Percentiles rank a stretch among this genome's conserved stretches.
Conservation (phyloP, 2,113 vertebrate species). For the Semnornis frantzii region DNA sequence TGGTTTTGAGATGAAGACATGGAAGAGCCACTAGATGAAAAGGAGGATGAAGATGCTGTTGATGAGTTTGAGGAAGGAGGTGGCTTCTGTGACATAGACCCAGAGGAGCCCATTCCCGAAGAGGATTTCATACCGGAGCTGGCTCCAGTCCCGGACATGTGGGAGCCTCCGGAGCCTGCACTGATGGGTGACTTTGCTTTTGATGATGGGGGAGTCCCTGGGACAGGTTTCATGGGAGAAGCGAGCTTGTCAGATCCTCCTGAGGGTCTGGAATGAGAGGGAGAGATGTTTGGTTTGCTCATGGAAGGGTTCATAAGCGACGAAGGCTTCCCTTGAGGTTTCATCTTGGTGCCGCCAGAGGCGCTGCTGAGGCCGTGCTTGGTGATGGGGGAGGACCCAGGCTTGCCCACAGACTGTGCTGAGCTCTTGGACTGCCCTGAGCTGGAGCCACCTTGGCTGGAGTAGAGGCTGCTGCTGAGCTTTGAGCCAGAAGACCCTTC, state of each 20-base stretch:
- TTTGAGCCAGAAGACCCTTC: conserved; percentile 88
- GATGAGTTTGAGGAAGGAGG: conserved; percentile 82
- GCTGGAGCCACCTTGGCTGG: conserved; percentile 79
- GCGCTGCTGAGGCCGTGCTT: conserved; percentile 87
- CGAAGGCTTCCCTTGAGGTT: conserved; percentile 93
- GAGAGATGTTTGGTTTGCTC: conserved; percentile 96
- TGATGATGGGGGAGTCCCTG: conserved; percentile 93
- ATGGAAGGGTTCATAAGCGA: conserved; percentile 95
- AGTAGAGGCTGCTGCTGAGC: conserved; percentile 87
- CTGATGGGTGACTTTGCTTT: conserved; percentile 98
- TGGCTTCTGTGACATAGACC: conserved; percentile 85
- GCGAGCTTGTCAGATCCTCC: conserved; percentile 90
- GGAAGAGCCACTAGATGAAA: conserved; percentile 85
- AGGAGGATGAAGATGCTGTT: conserved; percentile 81
- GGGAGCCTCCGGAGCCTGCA: conserved; percentile 85
- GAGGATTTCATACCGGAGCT: conserved; percentile 89
- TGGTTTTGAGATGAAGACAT: conserved; percentile 83
- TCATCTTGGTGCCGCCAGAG: conserved; percentile 88
- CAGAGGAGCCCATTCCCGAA: conserved; percentile 85
- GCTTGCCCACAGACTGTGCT: conserved; percentile 91
- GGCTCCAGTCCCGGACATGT: conserved; percentile 81
- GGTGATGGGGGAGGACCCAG: conserved; percentile 92
- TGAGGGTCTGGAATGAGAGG: conserved; percentile 93
- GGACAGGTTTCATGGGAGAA: conserved; percentile 95
- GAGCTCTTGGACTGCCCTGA: conserved; percentile 89